Evolutionary conservation across 2,888 invertebrate species (phyloP), one percentile per base, ranked within the genome.

Genomic region (Baronia brevicornis): DNA sequence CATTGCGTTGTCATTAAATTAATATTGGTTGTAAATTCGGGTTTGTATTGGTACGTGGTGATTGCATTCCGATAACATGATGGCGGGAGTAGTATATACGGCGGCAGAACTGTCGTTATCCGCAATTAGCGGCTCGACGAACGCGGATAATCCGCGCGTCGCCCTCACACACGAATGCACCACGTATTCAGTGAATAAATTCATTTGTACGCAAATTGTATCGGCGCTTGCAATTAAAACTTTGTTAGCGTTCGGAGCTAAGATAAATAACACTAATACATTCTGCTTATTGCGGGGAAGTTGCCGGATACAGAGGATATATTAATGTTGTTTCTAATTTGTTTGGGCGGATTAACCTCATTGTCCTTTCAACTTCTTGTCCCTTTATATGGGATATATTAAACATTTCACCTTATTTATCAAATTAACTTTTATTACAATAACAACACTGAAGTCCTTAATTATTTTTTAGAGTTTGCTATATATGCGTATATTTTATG

Each of bases 171-270:
- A 62, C 73, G 67, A 72, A 62, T 79, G 80, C 79, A 78, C 72
- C 70, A 67, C 74, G 69, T 72, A 79, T 78, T 72, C 79, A 72
- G 73, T 75, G 67, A 80, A 82, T 82, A 82, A 80, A 82, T 84
- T 80, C 84, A 82, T 84, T 84, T 82, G 75, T 78, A 80, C 78
- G 79, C 80, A 80, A 82, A 84, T 82, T 80, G 80, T 84, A 84
- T 84, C 77, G 84, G 82, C 77, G 77, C 77, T 79, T 73, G 82
- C 82, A 84, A 84, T 84, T 82, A 84, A 84, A 84, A 84, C 82
- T 84, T 84, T 82, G 80, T 70, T 80, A 72, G 71, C 71, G 75
- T 75, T 71, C 69, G 17, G 64, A 70, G 77, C 73, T 74, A 80
- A 82, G 82, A 84, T 84, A 82, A 84, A 84, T 82, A 84, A 80